Percentiles rank a stretch among this genome's conserved stretches.
phyloP scores from a whole-genome alignment of 1,140 invertebrate species.

The Coelopa frigida region DNA sequence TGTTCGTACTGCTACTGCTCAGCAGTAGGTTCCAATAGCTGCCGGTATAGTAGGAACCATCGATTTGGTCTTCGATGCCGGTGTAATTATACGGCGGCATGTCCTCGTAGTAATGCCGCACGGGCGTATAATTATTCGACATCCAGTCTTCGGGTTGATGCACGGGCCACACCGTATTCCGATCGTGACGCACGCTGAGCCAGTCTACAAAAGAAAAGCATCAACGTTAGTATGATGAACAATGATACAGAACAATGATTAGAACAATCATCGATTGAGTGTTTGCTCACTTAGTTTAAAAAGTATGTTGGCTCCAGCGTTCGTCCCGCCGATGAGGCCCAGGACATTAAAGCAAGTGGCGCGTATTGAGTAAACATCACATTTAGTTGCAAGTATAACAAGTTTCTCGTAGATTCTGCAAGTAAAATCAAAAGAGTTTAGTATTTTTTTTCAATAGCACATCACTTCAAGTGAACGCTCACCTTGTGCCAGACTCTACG shows the following conservation, averaged over 20 bases:
- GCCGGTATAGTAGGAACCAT: conserved; percentile 30
- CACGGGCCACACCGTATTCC: conserved; percentile 78
- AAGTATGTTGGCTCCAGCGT: conserved; percentile 69
- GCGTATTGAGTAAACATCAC: conserved; percentile 76
- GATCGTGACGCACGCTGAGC: conserved; percentile 72
- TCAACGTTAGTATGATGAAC: background rate
- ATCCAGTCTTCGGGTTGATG: conserved; percentile 59
- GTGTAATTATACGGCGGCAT: conserved; percentile 35
- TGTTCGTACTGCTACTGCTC: conserved; percentile 12
- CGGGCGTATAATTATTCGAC: conserved; percentile 40
- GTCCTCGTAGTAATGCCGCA: conserved; percentile 40
- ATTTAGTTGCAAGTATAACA: conserved; percentile 61
- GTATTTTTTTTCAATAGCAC: background rate
- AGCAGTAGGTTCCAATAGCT: conserved; percentile 32
- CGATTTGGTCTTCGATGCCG: conserved; percentile 36
- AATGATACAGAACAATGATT: background rate
- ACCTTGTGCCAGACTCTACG: conserved; percentile 46
- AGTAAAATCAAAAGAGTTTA: too few relatives aligned
- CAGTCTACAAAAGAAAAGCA: conserved; percentile 54
- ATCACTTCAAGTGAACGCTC: conserved; percentile 5
- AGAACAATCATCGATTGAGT: too few relatives aligned
- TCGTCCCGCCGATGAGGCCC: conserved; percentile 74
- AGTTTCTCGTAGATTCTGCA: conserved; percentile 39
- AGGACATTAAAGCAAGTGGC: conserved; percentile 85
- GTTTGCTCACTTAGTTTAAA: conserved; percentile 54